Base-by-base conservation (phyloP, 2,113 vertebrate species). In the Coturnix japonica region DNA sequence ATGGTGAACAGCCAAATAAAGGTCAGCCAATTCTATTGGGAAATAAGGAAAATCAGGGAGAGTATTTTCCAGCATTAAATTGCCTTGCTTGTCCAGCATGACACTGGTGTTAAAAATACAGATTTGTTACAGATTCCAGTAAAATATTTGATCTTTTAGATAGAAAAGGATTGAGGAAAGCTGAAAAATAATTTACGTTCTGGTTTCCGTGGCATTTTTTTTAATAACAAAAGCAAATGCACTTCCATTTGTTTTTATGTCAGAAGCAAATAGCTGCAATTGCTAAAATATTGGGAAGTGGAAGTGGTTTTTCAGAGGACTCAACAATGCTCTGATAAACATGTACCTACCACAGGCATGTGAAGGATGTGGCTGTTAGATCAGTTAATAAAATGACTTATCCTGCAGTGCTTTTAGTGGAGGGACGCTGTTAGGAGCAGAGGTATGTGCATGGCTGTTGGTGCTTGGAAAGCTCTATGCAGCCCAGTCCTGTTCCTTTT, bases 21-120 rank as follows among this genome's bases (percentile, higher is more conserved):
- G 95, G 94, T 93, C 95, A 96, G 94, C 92, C 95, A 95, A 83
- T 81, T 93, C 93, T 92, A 64, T 20, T 91, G 89, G 95, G 92
- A 93, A 95, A 92, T 94, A 43, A 89, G 96, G 92, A 94, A 96
- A 94, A 93, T 92, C 28, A 43, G 74, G 85, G 60, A 56, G 82
- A 89, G 85, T 91, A 93, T 93, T 95, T 96, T 93, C 91, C 92
- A 93, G 43, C 61, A 30, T 95, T 82, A 76, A 87, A 66, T 91
- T 78, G 72, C 72, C n/a, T 71, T 74, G n/a, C 78, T 95, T 95
- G 81, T 93, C 51, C 91, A 85, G 73, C 43, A 9, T 22, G 51
- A 89, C 94, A 91, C 92, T 91, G 69, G 64, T 89, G 59, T 95
- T 93, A 83, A 87, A 94, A 92, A 89, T 89, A 91, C 31, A 95